Percentiles rank a stretch among this genome's conserved stretches.
These are phyloP conservation scores for Congeria kusceri DNA, from an alignment of 2,888 invertebrate genomes.

Conservation along the genomic window DNA sequence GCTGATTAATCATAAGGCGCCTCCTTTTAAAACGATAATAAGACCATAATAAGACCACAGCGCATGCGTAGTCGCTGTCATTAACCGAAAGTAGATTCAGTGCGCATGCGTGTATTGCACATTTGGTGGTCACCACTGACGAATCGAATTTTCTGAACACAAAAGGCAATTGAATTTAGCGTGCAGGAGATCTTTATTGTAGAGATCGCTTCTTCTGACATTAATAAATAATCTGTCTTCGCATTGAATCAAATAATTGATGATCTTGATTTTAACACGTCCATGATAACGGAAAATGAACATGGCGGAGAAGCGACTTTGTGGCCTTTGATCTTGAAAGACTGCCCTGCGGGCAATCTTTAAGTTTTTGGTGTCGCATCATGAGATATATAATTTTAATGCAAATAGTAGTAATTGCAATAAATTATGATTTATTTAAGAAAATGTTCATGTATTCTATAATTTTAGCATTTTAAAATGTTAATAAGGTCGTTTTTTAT, in stretches of 20 bases:
- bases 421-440: too few species aligned
- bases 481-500: too few species aligned
- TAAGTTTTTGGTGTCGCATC: too few species aligned
- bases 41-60: conserved; percentile 8
- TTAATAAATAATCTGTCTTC: conserved; percentile 57
- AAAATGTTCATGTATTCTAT: too few species aligned
- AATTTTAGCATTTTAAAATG: too few species aligned
- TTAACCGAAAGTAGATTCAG: conserved; percentile 60
- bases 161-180: conserved; percentile 34
- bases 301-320: background rate
- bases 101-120: conserved; percentile 73
- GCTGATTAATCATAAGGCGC: conserved; percentile 36
- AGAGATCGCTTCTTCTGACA: conserved; percentile 34
- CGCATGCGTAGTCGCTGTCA: conserved; percentile 20
- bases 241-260: conserved; percentile 26
- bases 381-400: too few species aligned
- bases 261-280: conserved; percentile 43
- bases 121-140: conserved; percentile 65
- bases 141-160: conserved; percentile 54
- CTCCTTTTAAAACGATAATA: conserved; percentile 49
- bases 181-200: conserved; percentile 47
- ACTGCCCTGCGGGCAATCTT: too few species aligned
- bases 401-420: too few species aligned
- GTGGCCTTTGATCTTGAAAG: background rate
- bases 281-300: conserved; percentile 13